Evolutionary conservation across 2,888 invertebrate species (phyloP), one percentile per base, ranked within the genome.

Genomic region (Drosophila diplacantha): DNA sequence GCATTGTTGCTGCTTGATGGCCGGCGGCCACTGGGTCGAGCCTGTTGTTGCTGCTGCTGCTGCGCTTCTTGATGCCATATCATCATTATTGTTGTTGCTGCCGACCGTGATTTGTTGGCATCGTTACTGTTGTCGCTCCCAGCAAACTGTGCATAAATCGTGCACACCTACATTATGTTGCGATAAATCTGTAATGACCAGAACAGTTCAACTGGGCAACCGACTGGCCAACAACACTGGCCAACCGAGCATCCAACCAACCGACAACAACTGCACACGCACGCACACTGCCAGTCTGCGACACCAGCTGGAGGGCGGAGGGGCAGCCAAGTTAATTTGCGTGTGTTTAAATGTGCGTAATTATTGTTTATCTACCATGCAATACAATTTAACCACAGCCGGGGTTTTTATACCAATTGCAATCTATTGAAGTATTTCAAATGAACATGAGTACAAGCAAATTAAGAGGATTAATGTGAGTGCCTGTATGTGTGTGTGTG

Each of bases 101-200:
- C 43, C 64, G 60, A 26, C 75, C 66, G 83, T 83, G 79, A 79
- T 79, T 83, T 83, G 83, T 79, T 83, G 79, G 73, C 79, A 69
- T 81, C 81, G 75, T 80, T 80, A 83, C 74, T 80, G 79, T 83
- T 80, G 79, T 83, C 81, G 83, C 79, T 80, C 83, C 72, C 79
- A 83, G 81, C 83, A 74, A 80, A 80, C 79, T 83, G 83, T 75
- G 63, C 79, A 80, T 80, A 80, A 83, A 83, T 80, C 79, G 71
- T 75, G 63, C 62, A 72, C 75, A 78, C 83, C 81, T 81, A 78
- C 81, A 83, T 71, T 66, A 71, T 71, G 65, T 58, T 72, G 81
- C 79, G 75, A 83, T 79, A 83, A 83, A 83, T 80, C 80, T 79
- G 81, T 83, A 83, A 83, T 74, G 79, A 72, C 69, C 55, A 67